A percentile compares a stretch with the other conserved stretches of the same genome.
Evolutionary conservation across 2,797 vertebrate genomes (phyloP).

Genomic region (Chelon labrosus): DNA sequence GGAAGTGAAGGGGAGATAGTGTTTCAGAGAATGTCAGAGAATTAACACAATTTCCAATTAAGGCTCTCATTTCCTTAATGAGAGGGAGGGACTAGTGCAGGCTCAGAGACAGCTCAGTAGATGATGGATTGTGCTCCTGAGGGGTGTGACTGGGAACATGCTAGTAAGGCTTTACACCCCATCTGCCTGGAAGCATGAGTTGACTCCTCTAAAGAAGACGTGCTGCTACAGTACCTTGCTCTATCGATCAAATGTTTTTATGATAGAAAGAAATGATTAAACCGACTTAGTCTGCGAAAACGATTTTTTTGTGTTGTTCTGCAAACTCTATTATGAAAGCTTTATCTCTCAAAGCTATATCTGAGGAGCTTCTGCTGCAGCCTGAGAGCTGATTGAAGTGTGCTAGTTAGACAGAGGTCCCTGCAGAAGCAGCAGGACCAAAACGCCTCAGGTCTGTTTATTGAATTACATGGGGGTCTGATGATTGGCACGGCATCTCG

Average conservation of each 20-base stretch:
- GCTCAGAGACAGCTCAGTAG: constrained; percentile 44
- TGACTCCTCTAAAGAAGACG: constrained; percentile 28
- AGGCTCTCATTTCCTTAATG: constrained; percentile 65
- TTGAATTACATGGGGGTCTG: constrained; percentile 39
- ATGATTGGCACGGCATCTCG: constrained; percentile 47
- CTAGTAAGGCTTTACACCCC: constrained; percentile 40
- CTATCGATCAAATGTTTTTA: constrained; percentile 10
- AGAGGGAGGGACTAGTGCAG: constrained; percentile 47
- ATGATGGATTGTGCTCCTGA: constrained; percentile 63
- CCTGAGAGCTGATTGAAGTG: constrained; percentile 42
- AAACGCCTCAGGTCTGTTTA: constrained; percentile 36
- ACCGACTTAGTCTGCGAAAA: background rate
- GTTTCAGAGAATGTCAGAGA: constrained; percentile 61
- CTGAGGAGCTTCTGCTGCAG: constrained; percentile 29
- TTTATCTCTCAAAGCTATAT: constrained; percentile 26
- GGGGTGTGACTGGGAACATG: constrained; percentile 33
- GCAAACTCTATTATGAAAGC: constrained; percentile 35
- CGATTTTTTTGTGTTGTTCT: constrained; percentile 18
- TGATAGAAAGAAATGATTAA: constrained; percentile 23
- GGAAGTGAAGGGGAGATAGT: constrained; percentile 34
- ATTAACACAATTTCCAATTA: constrained; percentile 74
- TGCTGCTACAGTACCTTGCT: constrained; percentile 13
- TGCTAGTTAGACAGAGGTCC: constrained; percentile 33
- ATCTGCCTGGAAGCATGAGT: constrained; percentile 50
- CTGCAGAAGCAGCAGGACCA: constrained; percentile 39